Conservation (phyloP, 2,888 invertebrate genomes). For the Gisinianus flammeolus region DNA sequence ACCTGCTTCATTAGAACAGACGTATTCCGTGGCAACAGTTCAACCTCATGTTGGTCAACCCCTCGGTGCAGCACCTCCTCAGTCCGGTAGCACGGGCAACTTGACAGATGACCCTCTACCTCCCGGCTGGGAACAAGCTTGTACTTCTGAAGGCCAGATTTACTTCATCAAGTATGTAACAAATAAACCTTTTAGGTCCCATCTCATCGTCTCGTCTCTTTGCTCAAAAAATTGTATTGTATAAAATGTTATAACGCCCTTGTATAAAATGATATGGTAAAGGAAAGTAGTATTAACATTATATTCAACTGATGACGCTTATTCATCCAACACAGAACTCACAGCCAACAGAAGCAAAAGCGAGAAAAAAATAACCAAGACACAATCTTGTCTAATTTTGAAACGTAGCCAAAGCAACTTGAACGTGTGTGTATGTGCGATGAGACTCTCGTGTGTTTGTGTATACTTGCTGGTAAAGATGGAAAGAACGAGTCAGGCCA, state of each 20-base stretch:
- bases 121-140: conserved; percentile 87
- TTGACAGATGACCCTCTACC: conserved; percentile 84
- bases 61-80: conserved; percentile 51
- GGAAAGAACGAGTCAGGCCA: background rate
- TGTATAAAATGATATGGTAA: too few species aligned
- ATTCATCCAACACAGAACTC: too few species aligned
- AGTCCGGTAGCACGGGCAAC: conserved; percentile 59
- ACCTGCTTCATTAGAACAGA: conserved; percentile 93
- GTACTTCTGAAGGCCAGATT: conserved; percentile 82
- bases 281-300: too few species aligned
- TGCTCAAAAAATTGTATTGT: too few species aligned
- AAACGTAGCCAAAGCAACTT: conserved; percentile 47
- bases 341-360: conserved; percentile 15
- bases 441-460: background rate
- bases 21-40: conserved; percentile 71
- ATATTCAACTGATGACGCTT: too few species aligned
- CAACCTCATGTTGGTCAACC: conserved; percentile 62
- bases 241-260: too few species aligned
- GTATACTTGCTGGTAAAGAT: conserved; percentile 7
- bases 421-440: background rate
- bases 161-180: conserved; percentile 77
- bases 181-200: too few species aligned
- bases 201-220: too few species aligned
- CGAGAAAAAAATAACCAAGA: conserved; percentile 37
- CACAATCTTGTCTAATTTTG: conserved; percentile 45